Evolutionary conservation across 2,113 vertebrate species (phyloP), one percentile per base, ranked within the genome.

Genomic region (Protobothrops mucrosquamatus): DNA sequence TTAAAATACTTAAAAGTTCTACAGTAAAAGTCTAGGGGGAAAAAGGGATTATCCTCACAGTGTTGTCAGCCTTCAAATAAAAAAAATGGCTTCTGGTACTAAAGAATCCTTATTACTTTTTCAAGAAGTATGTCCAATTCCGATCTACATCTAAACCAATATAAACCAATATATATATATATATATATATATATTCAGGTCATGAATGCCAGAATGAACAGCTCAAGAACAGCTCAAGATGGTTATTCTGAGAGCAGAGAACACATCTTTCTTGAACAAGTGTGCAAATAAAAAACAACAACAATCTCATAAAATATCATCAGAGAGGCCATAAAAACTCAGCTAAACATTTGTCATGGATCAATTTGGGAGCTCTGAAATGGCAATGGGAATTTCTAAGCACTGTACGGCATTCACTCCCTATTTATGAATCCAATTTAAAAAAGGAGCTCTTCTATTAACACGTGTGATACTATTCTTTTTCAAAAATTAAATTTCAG

Each of bases 401-500:
- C 69, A 81, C 34, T 81, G 69, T 93, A 93, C 29, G 48, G 69
- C 48, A 92, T 85, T 51, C 94, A 11, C 0, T 85, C 81, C 89
- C 57, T 91, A 87, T 64, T 24, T 74, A 61, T 34, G 26, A 81
- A 52, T 48, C 86, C 61, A 69, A 5, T n/a, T 87, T 90, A n/a
- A 85, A 85, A 20, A 39, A 15, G 56, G 86, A 90, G 1, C 57
- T 29, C 48, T 14, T 56, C 22, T 0, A 3, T 29, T 24, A 14
- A 39, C 18, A 87, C 29, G 7, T 22, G 48, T 69, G 22, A 39
- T 81, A 56, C 48, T 29, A 8, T 15, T 87, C 20, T 48, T 92
- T 55, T 93, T 81, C 81, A 54, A 91, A 89, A 93, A 54, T 64
- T 88, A 55, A 88, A 57, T 20, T 55, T 74, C 93, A 92, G 14